These are phyloP conservation scores for Antheraea pernyi DNA, from an alignment of 1,140 invertebrate genomes.

Conservation along the genomic window DNA sequence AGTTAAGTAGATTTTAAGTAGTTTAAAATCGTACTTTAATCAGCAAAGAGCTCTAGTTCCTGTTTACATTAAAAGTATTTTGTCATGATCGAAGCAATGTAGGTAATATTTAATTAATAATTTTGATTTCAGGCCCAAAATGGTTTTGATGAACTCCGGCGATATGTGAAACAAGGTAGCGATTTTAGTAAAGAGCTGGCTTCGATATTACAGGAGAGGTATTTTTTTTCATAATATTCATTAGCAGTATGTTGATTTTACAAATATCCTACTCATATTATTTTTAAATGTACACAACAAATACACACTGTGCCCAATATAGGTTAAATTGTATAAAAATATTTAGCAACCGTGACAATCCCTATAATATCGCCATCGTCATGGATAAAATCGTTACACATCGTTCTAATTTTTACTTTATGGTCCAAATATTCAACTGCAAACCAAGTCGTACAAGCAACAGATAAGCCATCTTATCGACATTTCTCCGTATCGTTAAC, in stretches of 20 bases:
- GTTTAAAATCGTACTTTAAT: no score
- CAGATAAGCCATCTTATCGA: constrained; percentile 54
- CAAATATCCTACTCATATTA: not conserved
- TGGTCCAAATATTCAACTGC: constrained; percentile 9
- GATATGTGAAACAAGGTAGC: constrained; percentile 95
- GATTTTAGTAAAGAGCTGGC: constrained; percentile 96
- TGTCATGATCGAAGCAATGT: not conserved
- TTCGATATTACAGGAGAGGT: constrained; percentile 94
- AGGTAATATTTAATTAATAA: not conserved
- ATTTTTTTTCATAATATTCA: not conserved
- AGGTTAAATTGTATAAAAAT: no score
- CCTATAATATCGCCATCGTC: no score
- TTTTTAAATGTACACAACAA: no score
- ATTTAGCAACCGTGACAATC: no score
- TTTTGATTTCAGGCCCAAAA: constrained; percentile 87
- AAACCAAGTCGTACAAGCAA: constrained; percentile 23
- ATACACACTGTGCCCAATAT: no score
- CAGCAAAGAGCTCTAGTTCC: no score
- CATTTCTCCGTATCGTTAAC: constrained; percentile 40
- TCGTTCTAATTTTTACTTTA: constrained; percentile 14
- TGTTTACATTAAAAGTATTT: not conserved
- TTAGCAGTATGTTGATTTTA: not conserved
- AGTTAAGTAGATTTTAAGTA: no score
- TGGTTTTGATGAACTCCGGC: constrained; percentile 94
- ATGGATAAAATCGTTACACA: constrained; percentile 16